Evolutionary conservation across 2,888 invertebrate species (phyloP), one percentile per base, ranked within the genome.

Genomic region (Folsomia manolachei): DNA sequence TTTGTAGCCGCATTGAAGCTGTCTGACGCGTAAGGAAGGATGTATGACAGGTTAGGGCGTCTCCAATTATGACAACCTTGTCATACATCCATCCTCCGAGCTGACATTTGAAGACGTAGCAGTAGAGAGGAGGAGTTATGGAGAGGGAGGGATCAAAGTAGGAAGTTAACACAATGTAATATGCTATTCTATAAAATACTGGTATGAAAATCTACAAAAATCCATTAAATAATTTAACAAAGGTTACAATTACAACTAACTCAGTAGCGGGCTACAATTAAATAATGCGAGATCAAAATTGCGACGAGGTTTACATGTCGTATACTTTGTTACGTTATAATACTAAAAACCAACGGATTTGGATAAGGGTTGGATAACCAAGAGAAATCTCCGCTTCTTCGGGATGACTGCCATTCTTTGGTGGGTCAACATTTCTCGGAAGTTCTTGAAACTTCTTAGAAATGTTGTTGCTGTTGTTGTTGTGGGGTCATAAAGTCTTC

Each of bases 401-500:
- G n/a, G n/a, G n/a, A n/a, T n/a, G n/a, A n/a, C n/a, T n/a, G n/a
- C n/a, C n/a, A n/a, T n/a, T n/a, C n/a, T n/a, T n/a, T n/a, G n/a
- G n/a, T n/a, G n/a, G n/a, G n/a, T n/a, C n/a, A n/a, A n/a, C n/a
- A n/a, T 39, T 39, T 39, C 14, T 39, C 39, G 39, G 14, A 39
- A 39, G 14, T 39, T 39, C 39, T 39, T 4, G 4, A 39, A 19
- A 56, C 19, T 14, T 7, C n/a, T 56, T 56, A 56, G 56, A 56
- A 56, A 56, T 56, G 7, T 56, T 56, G 56, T n/a, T 56, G 56
- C 19, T 56, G 56, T 21, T 7, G 56, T 56, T 39, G 39, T 14
- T 39, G 56, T 77, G 78, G 69, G n/a, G n/a, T 71, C 79, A 78
- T 75, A 74, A 79, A 79, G 75, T 79, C 78, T 71, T 79, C 79